Evolutionary conservation across 2,113 vertebrate genomes (phyloP), one percentile per base, ranked within the genome.

Genomic region (Girardinichthys multiradiatus): DNA sequence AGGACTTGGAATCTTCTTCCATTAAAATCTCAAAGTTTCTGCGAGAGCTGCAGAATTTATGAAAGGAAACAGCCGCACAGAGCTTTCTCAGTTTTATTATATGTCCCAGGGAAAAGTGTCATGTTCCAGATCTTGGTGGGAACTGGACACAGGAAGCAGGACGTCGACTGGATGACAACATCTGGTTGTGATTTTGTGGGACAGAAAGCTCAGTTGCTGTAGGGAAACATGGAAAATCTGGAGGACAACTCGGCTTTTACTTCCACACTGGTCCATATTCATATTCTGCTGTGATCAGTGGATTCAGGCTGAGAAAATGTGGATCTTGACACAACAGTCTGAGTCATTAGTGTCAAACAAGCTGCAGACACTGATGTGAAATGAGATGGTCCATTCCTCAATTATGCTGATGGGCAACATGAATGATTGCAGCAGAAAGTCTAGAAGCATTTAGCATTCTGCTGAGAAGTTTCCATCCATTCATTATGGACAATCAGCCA

Each of bases 81-180:
- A 72, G 91, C 31, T 86, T 82, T 77, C 67, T 84, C 76, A 81
- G 69, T 87, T 94, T 93, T 92, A 94, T 93, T 84, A 84, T 88
- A 92, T 92, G 93, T 94, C 93, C 93, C 92, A 91, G 86, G 82
- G 88, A 84, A 88, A 92, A 90, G 93, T 91, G 93, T 94, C 93
- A 91, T 86, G 90, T 94, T 94, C 83, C 91, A 84, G 75, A n/a
- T 48, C 83, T 89, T 69, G 82, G 76, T 92, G 93, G 91, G 93
- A 93, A 91, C 91, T 86, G 89, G 81, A 89, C 86, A 68, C 86
- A 91, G 90, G 90, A 91, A 92, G 86, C 84, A 72, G 86, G 70
- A 90, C 81, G 81, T 76, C 81, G 70, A 89, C 85, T 79, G 4
- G 85, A 90, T 68, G 92, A 92, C 92, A 91, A 92, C 94, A 94